Evolutionary conservation across 2,113 vertebrate species (phyloP).

Genomic region (Puma concolor): DNA sequence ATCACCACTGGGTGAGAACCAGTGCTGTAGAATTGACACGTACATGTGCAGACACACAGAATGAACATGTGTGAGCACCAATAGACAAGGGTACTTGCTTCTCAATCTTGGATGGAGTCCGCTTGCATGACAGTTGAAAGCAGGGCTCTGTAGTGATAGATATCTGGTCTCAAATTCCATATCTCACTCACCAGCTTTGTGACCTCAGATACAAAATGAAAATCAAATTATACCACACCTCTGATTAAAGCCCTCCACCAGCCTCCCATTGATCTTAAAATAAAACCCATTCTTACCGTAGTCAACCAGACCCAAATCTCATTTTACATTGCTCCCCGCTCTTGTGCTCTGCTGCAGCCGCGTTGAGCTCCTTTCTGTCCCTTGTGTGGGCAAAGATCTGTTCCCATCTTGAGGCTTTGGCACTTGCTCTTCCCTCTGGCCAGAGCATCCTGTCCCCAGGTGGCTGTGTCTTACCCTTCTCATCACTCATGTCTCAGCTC

Average conservation of each 20-base stretch:
- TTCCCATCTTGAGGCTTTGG: background rate
- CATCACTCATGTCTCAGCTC: background rate
- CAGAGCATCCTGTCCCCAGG: too few species aligned
- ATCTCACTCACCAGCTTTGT: constrained; percentile 44
- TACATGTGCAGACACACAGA: background rate
- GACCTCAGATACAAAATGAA: constrained; percentile 54
- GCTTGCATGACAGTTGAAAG: background rate
- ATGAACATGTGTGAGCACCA: background rate
- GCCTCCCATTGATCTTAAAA: constrained; percentile 24
- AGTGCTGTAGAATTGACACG: background rate
- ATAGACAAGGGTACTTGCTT: background rate
- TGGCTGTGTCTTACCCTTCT: background rate
- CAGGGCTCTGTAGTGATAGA: background rate
- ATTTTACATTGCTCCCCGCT: fast-evolving
- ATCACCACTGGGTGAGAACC: background rate
- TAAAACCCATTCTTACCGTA: background rate
- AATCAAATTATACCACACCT: background rate
- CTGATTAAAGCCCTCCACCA: background rate
- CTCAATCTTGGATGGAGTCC: background rate
- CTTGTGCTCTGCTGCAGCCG: background rate
- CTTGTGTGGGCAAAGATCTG: background rate
- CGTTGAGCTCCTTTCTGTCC: background rate
- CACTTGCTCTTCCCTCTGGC: background rate
- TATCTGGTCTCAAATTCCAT: constrained; percentile 16
- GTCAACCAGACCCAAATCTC: background rate